Base-by-base conservation (phyloP, 2,888 invertebrate species). In the Clepsis dumicolana region DNA sequence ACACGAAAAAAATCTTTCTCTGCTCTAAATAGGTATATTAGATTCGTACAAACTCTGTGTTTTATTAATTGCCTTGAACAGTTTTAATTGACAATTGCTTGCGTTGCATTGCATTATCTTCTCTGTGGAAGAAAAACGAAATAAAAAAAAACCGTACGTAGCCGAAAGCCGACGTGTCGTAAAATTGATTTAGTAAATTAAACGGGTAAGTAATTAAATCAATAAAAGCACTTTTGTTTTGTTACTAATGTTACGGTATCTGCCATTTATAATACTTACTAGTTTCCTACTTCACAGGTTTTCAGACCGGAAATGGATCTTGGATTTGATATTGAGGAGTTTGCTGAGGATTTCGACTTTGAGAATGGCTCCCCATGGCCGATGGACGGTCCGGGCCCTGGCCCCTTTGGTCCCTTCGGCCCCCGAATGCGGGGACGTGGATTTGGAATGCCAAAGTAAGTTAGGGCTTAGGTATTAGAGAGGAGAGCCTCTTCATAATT, bases 371-470 rank as follows among this genome's bases (percentile, higher is more conserved):
- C n/a, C n/a, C n/a, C 54, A 21, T 56, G 54, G 54, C 32, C 54
- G 5, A 10, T 18, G 12, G n/a, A 35, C 14, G 21, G 35, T 2
- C 54, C 18, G 0, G 48, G 48, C 10, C 48, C 21, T 12, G 48
- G 48, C 21, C 48, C 44, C 8, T 0, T 4, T 16, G 41, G 41
- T 4, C 41, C 41, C 41, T 16, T 16, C 1, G 44, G 44, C 44
- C 44, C 44, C 44, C 44, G 18, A 18, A 38, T 44, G 41, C 16
- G 8, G 16, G 48, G 14, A 21, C 32, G 12, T 14, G 54, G 54
- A 12, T 56, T 56, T 21, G 10, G 54, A 32, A 56, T 56, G 54
- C 41, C 57, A 8, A 57, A 57, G 57, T 57, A 38, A 57, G 25
- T 21, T 16, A 44, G 2, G 16, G 4, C 38, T 38, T 4, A 3